Evolutionary conservation across 2,113 vertebrate species (phyloP).

Genomic region (Zosterops hypoxanthus): DNA sequence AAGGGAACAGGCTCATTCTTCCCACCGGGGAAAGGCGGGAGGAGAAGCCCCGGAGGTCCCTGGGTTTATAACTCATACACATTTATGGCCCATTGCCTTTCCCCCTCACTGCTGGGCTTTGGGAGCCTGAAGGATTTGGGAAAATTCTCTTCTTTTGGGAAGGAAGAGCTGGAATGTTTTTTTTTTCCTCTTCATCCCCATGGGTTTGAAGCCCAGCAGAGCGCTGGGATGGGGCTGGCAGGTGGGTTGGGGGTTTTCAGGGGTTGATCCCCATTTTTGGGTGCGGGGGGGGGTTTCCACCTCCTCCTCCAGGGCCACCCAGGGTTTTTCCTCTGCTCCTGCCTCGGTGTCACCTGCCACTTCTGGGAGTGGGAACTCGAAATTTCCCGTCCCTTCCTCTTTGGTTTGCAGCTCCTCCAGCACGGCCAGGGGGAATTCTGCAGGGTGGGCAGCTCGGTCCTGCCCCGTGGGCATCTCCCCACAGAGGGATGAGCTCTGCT

Average conservation of each 20-base stretch:
- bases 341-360: background rate
- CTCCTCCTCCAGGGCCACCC: background rate
- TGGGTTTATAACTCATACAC: background rate
- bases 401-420: background rate
- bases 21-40: background rate
- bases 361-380: background rate
- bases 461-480: rapidly evolving
- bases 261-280: background rate
- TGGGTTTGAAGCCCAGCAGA: background rate
- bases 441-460: rapidly evolving
- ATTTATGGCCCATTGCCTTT: background rate
- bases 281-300: background rate
- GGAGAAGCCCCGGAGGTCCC: background rate
- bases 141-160: background rate
- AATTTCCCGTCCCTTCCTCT: background rate
- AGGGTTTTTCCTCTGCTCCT: background rate
- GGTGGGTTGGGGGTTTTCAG: background rate
- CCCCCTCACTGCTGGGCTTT: rapidly evolving
- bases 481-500: rapidly evolving
- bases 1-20: background rate
- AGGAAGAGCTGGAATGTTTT: background rate
- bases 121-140: background rate
- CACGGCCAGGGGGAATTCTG: rapidly evolving
- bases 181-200: rapidly evolving
- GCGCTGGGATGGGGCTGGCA: background rate